Base-by-base conservation (phyloP, 2,888 invertebrate genomes). In the Pristionchus japonicus region DNA sequence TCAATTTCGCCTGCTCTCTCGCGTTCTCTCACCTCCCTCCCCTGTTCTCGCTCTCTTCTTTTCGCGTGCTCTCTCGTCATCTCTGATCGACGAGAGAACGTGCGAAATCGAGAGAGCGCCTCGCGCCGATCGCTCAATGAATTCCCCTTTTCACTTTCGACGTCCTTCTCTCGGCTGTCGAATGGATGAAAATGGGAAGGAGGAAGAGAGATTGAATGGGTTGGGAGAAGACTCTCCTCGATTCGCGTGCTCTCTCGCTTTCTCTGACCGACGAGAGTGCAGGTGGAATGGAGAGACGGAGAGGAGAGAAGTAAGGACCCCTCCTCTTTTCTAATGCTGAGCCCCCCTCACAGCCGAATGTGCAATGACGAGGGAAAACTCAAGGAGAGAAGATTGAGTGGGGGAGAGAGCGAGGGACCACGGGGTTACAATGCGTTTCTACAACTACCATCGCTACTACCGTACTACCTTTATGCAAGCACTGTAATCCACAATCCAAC, bases 311-410 rank as follows among this genome's bases (percentile, higher is more conserved):
- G 20, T 31, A 83, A 34, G 34, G 57, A 83, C 83, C 52, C 57
- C 52, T 83, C 31, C 80, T 83, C 57, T 52, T 83, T 52, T 83
- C 83, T 83, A 80, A 80, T 80, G 80, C 80, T 47, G 80, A 31
- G 80, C 80, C 74, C 74, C 77, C 47, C 37, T 80, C 47, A 27
- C 47, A 80, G 47, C 6, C 49, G 52, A 20, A 20, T 52, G 37
- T 34, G 37, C 31, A 67, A 34, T 37, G 67, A 67, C 13, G 67
- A 67, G 15, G 67, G 37, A 67, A 34, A 67, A 67, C 67, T 67
- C 31, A 17, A 31, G 13, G n/a, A 23, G 37, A 17, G 37, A 23
- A 34, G 47, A 43, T 47, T 20, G 31, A 43, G 47, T 2, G 43
- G 80, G n/a, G 47, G 47, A 77, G 23, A 7, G n/a, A 77, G 3